phyloP scores from a whole-genome alignment of 2,113 vertebrate species.

The Rattus rattus region DNA sequence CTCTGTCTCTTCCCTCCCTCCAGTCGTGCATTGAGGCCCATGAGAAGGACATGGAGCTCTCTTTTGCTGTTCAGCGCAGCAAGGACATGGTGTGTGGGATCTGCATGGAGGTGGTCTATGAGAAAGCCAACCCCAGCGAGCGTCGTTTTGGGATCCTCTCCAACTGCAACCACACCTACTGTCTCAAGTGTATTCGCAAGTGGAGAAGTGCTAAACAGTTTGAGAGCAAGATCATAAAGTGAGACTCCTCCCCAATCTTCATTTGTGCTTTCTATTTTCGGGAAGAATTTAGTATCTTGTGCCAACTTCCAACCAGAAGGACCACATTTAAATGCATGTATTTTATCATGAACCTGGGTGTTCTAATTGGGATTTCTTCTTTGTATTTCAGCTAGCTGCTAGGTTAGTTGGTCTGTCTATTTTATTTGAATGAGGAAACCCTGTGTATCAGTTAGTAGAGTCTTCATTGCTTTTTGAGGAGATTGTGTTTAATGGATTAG shows the following conservation, averaged over 20 bases:
- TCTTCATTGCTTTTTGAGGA: conserved; percentile 70
- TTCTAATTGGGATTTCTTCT: conserved; percentile 65
- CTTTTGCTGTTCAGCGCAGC: conserved; percentile 98
- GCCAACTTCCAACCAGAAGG: conserved; percentile 81
- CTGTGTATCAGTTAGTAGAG: conserved; percentile 74
- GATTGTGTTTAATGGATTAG: conserved; percentile 74
- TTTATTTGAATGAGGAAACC: conserved; percentile 77
- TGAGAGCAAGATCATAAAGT: conserved; percentile 99
- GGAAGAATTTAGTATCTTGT: conserved; percentile 84
- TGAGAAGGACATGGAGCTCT: conserved; percentile 99
- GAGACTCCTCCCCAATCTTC: conserved; percentile 86
- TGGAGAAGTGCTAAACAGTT: conserved; percentile 99
- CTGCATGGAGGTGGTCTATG: conserved; percentile 99
- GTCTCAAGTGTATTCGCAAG: conserved; percentile 98
- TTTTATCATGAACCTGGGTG: conserved; percentile 76
- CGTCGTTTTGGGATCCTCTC: conserved; percentile 98
- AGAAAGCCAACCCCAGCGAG: conserved; percentile 97
- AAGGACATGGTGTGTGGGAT: conserved; percentile 99
- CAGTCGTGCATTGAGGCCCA: conserved; percentile 99
- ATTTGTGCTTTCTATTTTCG: conserved; percentile 84
- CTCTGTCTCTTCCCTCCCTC: conserved; percentile 65
- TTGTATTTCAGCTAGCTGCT: conserved; percentile 76
- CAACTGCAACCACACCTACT: conserved; percentile 99
- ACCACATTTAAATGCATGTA: conserved; percentile 82
- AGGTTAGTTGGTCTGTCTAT: conserved; percentile 67